Evolutionary conservation across 2,113 vertebrate species (phyloP), one percentile per base, ranked within the genome.

Genomic region (Muntiacus reevesi): DNA sequence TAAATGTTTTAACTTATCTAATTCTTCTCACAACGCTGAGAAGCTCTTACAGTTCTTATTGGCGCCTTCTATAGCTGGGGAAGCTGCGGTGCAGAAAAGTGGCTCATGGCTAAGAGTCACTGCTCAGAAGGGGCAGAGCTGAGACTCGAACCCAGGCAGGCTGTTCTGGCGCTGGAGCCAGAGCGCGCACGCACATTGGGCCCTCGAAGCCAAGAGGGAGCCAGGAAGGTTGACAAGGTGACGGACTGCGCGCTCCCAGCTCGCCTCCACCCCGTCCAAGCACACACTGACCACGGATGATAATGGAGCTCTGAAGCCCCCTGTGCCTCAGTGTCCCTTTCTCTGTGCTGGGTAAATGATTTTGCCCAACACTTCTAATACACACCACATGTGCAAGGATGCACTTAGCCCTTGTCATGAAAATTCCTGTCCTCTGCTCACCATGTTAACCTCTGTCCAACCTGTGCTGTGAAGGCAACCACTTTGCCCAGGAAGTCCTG

Each of bases 181-280:
- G 45, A 79, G 30, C 1, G 50, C 30, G 5, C 3, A 6, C 40
- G 50, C 21, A 40, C 5, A 28, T 14, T 40, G 47, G 33, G 50
- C 40, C 11, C 64, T 47, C 52, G n/a, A 45, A 3, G 11, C 10
- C 5, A 0, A 45, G 11, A 7, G 10, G 30, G 27, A 40, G 27
- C n/a, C 52, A 2, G 43, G 47, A 85, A 45, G 15, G 33, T 33
- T 13, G 36, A 4, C 5, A 7, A 36, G 27, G 10, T 10, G 4
- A 23, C 1, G 67, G 30, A 40, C 23, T 25, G 11, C 2, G 6
- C 0, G 4, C 6, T 40, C 28, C 76, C 6, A 2, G 2, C 1
- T 27, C 25, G 6, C 45, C 33, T 33, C 36, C 1, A 1, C 17
- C 9, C 12, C 0, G 2, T 36, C 23, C 36, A 60, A 30, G 40